These are phyloP conservation scores for Microtus montanus DNA, from an alignment of 2,113 vertebrate genomes.

Conservation along the genomic window DNA sequence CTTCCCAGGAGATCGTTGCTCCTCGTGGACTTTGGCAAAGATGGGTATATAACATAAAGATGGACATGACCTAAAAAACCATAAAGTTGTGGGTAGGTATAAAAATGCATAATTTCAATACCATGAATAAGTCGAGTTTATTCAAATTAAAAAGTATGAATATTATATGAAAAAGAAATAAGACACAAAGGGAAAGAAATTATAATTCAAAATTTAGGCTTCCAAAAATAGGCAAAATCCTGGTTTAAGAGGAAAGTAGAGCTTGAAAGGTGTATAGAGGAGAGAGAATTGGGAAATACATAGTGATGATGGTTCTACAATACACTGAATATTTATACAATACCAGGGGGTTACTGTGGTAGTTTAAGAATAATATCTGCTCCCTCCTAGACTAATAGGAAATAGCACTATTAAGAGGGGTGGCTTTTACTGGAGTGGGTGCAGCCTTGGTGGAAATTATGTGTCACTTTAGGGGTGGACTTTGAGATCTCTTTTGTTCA, in stretches of 20 bases:
- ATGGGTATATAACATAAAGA: not conserved
- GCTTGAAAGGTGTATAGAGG: not conserved
- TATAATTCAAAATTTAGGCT: not conserved
- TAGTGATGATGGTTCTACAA: not conserved
- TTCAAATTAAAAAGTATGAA: not conserved
- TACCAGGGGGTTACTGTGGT: too few relatives aligned
- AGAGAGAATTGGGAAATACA: not conserved
- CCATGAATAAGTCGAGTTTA: not conserved
- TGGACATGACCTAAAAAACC: not conserved
- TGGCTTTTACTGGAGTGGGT: too few relatives aligned
- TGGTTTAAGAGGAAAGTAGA: not conserved
- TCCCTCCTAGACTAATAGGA: too few relatives aligned
- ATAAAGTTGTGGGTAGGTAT: not conserved
- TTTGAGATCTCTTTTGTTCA: not conserved
- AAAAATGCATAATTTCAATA: not conserved
- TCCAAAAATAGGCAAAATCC: not conserved
- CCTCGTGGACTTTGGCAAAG: not conserved
- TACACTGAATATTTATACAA: not conserved
- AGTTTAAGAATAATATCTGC: too few relatives aligned
- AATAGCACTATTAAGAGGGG: too few relatives aligned
- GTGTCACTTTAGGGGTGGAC: not conserved
- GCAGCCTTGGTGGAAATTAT: not conserved
- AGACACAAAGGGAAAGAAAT: not conserved
- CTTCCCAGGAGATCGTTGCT: not conserved
- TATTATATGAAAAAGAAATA: not conserved